Evolutionary conservation across 2,888 invertebrate genomes (phyloP).

Genomic region (Hydrotaea diabolus): DNA sequence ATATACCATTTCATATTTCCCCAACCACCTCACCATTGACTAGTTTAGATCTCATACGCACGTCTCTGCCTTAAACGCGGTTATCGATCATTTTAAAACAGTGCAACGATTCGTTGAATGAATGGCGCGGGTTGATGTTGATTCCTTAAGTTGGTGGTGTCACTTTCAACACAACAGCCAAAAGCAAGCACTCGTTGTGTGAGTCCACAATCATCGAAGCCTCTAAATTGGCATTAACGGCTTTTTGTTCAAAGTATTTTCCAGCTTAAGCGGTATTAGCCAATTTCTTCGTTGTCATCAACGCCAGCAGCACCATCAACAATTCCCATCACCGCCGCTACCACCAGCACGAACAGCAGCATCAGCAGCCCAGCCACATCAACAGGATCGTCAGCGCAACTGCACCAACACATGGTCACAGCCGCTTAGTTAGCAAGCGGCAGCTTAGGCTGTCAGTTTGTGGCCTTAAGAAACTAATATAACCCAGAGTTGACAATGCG

Average conservation of each 20-base stretch:
- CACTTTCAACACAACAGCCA: conserved; percentile 54
- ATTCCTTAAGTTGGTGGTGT: conserved; percentile 55
- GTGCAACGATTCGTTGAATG: conserved; percentile 40
- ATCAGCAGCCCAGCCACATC: not conserved
- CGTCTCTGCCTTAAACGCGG: not conserved
- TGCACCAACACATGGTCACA: not conserved
- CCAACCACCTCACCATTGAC: too few species aligned
- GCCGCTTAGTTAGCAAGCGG: conserved; percentile 28
- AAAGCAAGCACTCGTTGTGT: not conserved
- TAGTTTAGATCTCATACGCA: not conserved
- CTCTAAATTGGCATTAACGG: conserved; percentile 42
- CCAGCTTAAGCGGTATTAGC: conserved; percentile 37
- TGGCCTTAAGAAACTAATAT: conserved; percentile 47
- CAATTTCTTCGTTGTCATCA: conserved; percentile 56
- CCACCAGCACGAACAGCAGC: not conserved
- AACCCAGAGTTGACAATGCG: conserved; percentile 57
- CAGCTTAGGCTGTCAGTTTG: conserved; percentile 61
- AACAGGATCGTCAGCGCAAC: not conserved
- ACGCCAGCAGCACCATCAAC: not conserved
- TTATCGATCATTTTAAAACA: conserved; percentile 44
- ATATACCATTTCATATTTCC: too few species aligned
- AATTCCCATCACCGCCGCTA: conserved; percentile 18
- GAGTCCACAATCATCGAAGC: conserved; percentile 27
- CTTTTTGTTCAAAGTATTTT: conserved; percentile 33
- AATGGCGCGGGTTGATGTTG: conserved; percentile 58